Conservation (phyloP, 2,888 invertebrate genomes). For the Marronus borbonicus region DNA sequence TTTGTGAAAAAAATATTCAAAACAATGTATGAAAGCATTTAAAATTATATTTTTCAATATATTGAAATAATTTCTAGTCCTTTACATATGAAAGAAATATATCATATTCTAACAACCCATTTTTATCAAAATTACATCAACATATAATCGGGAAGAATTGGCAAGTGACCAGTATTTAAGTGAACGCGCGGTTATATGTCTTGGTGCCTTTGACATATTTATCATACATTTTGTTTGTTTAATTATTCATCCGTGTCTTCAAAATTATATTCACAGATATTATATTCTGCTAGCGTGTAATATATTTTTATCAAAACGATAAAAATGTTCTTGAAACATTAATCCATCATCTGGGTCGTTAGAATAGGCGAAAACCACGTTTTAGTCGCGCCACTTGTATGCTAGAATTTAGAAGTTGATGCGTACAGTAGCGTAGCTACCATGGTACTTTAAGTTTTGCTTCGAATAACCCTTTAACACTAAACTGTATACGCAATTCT, state of each 20-base stretch:
- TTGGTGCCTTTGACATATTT: not conserved
- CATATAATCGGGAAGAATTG: not conserved
- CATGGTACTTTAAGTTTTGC: too few relatives aligned
- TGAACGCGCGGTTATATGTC: not conserved
- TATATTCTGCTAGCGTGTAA: not conserved
- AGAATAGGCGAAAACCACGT: not conserved
- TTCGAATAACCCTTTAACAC: too few relatives aligned
- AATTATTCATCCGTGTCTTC: not conserved
- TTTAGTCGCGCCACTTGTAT: not conserved
- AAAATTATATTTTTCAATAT: too few relatives aligned
- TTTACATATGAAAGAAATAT: too few relatives aligned
- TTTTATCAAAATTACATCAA: not conserved
- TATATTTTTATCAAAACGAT: conserved; percentile 11
- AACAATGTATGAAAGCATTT: too few relatives aligned
- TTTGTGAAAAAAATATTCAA: too few relatives aligned
- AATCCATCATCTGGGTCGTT: conserved; percentile 8
- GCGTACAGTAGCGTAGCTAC: too few relatives aligned
- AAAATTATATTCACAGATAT: conserved; percentile 3
- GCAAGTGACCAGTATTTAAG: not conserved
- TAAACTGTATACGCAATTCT: too few relatives aligned
- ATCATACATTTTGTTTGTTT: conserved; percentile 2
- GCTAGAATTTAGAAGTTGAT: not conserved
- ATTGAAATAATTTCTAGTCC: too few relatives aligned
- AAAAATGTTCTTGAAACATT: conserved; percentile 9
- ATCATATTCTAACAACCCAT: too few relatives aligned